Evolutionary conservation across 1,140 invertebrate genomes (phyloP).

Genomic region (Phortica variegata): DNA sequence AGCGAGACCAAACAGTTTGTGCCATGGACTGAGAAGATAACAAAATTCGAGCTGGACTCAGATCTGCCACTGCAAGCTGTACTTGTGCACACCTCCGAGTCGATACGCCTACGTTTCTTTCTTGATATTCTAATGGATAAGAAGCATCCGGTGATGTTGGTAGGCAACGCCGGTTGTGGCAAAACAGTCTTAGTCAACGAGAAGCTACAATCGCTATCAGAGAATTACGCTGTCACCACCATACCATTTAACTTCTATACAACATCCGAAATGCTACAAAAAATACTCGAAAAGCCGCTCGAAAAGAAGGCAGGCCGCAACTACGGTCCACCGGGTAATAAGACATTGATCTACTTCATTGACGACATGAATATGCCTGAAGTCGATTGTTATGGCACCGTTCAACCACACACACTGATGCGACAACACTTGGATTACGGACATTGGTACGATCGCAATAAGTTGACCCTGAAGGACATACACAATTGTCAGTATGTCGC

Average conservation of each 20-base stretch:
- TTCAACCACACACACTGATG: constrained; percentile 93
- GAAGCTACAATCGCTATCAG: constrained; percentile 77
- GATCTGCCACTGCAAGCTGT: constrained; percentile 90
- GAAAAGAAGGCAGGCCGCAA: constrained; percentile 97
- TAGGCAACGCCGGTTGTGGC: constrained; percentile 87
- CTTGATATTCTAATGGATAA: constrained; percentile 86
- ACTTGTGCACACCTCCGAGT: constrained; percentile 92
- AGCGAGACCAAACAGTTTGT: constrained; percentile 85
- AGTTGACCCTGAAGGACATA: constrained; percentile 91
- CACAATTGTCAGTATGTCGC: constrained; percentile 96
- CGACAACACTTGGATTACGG: constrained; percentile 93
- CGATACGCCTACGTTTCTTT: constrained; percentile 86
- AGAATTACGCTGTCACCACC: constrained; percentile 86
- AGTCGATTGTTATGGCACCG: constrained; percentile 91
- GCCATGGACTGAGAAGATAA: constrained; percentile 84
- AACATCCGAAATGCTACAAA: constrained; percentile 93
- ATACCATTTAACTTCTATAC: constrained; percentile 98
- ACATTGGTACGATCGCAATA: constrained; percentile 93
- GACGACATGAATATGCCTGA: constrained; percentile 99
- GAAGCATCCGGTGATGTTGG: constrained; percentile 89
- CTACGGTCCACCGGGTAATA: constrained; percentile 92
- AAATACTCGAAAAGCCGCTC: constrained; percentile 90
- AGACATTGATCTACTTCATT: constrained; percentile 93
- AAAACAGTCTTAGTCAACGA: constrained; percentile 88
- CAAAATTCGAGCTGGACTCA: constrained; percentile 87